Evolutionary conservation across 1,140 invertebrate species (phyloP), one percentile per base, ranked within the genome.

Genomic region (Bombus pyrosoma): DNA sequence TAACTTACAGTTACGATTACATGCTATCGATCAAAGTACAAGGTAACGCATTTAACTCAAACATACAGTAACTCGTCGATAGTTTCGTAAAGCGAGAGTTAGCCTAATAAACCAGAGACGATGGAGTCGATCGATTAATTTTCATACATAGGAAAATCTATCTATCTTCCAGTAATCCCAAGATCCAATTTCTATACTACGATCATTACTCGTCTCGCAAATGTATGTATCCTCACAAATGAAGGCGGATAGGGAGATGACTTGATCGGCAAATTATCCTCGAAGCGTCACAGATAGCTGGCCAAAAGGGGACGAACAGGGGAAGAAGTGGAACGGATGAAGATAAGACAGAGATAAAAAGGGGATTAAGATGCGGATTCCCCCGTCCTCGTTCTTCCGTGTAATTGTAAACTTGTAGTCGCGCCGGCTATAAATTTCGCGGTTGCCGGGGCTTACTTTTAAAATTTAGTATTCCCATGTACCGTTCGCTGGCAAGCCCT

Each of bases 381-480:
- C n/a, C 59, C 72, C 12, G 64, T 43, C 47, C 87, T 69, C 84
- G 84, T 83, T 89, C 87, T 89, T 86, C 88, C 85, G 85, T 89
- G 87, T 89, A 89, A 89, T 89, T 88, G 88, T 89, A 89, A 89
- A 89, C 88, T 89, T 89, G 81, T 69, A 87, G 77, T 87, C 87
- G 86, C 81, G 76, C 72, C 57, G 64, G 78, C 76, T 77, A 84
- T 89, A 89, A 89, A 89, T 89, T 89, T 85, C 86, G 73, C 81
- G 69, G 59, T 13, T 69, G 81, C 72, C 87, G 73, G 83, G 81
- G 87, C 86, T 87, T 89, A 89, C 81, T 89, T 89, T 89, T 89
- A 87, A 87, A 89, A 89, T 89, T 89, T 85, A 87, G 75, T 85
- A 87, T 89, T 87, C 87, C 69, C 87, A 76, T 86, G 86, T 87